Evolutionary conservation across 1,140 invertebrate genomes (phyloP), one percentile per base, ranked within the genome.

Genomic region (Pogonognathellus flavescens): DNA sequence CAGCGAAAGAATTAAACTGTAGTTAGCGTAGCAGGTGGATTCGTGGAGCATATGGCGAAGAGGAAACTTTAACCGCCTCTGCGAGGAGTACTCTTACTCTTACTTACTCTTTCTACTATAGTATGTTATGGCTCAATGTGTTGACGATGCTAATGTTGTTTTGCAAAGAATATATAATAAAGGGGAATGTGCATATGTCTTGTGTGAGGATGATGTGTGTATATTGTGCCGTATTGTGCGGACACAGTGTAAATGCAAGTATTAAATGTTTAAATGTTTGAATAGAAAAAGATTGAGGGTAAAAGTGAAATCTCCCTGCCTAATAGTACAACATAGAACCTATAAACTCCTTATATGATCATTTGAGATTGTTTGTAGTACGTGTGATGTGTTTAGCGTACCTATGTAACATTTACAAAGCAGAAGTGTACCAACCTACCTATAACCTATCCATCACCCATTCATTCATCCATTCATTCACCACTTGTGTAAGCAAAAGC

Each of bases 381-480:
- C 6, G 31, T 41, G 31, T 6, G 6, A 41, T 41, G 31, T 41
- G 31, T 41, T 41, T 41, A 41, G 31, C 31, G 31, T 41, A 41
- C 31, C 31, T 41, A 41, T 41, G 31, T 41, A 41, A 41, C 31
- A 41, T 41, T 41, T 41, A 41, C 31, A 41, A 6, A 41, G 31
- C 2, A 41, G 31, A 41, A 41, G 31, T 41, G 31, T 41, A 41
- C 70, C 70, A 25, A 76, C 70, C 31, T 76, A 76, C 41, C 25
- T 76, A 76, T 76, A 25, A 76, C 70, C 70, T 76, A 76, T 76
- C 25, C 41, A 76, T 76, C 70, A 76, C 16, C 41, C 70, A 76
- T 76, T 76, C 70, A 76, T 76, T 11, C 70, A 76, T 76, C 41
- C 70, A 76, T 76, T 11, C 70, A 76, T 76, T 76, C 70, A 76